Evolutionary conservation across 2,113 vertebrate species (phyloP), one percentile per base, ranked within the genome.

Genomic region (Tor tambroides): DNA sequence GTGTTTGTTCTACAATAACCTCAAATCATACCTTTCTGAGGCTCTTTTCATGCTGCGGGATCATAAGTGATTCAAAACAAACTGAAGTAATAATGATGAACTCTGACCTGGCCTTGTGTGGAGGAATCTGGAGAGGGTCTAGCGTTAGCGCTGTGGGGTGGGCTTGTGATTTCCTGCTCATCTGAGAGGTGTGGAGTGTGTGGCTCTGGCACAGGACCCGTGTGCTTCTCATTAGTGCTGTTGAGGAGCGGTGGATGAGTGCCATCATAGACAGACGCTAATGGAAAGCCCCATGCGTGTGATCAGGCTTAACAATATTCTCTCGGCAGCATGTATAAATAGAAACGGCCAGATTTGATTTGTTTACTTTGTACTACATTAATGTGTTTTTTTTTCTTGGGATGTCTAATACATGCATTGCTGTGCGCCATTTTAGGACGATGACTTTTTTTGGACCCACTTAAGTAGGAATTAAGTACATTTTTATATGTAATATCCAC

Each of bases 1-100:
- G 90, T 89, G 90, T 92, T 93, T 90, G 88, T 90, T 92, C 87
- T 87, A 89, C 51, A 32, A 83, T 91, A 91, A 93, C 89, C 89
- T 92, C 92, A 91, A 92, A 92, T 90, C n/a, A 79, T 79, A 87
- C 83, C 75, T 65, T 86, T 83, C 88, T 84, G 74, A 90, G 92
- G 86, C 90, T 93, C 88, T 86, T 84, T 92, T 54, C 84, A 32
- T 67, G 87, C 80, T 71, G 38, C 28, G 26, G 23, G 21, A 75
- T 63, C 14, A 75, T 72, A 49, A 80, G 81, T n/a, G 77, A 82
- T 30, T 46, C 71, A 79, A 84, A n/a, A 80, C 51, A 30, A 71
- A 71, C 81, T 15, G 23, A 81, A 76, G 59, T 65, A 30, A 85
- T 63, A 32, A 23, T 14, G 35, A 28, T 74, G 63, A 89, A 75